phyloP scores from a whole-genome alignment of 2,113 vertebrate genomes.

The Mystacornis crossleyi region DNA sequence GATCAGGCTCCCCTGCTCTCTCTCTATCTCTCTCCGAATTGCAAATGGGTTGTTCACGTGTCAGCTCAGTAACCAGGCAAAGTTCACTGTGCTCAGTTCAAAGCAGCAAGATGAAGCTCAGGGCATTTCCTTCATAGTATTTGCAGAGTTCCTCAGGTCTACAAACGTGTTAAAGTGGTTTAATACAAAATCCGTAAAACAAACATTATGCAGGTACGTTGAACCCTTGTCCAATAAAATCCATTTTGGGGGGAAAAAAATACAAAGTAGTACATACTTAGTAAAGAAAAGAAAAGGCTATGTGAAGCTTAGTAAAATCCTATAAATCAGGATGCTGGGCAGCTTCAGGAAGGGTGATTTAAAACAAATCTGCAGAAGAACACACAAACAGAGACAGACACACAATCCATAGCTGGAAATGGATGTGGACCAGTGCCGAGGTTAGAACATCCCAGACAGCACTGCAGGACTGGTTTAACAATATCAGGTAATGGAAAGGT shows the following conservation, averaged over 20 bases:
- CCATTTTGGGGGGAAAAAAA: not conserved
- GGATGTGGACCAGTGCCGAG: not conserved
- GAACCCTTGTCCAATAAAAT: conserved; percentile 35
- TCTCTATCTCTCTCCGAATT: not conserved
- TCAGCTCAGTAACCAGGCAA: conserved; percentile 23
- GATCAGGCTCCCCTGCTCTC: not conserved
- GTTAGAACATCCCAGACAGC: not conserved
- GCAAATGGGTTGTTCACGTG: conserved; percentile 48
- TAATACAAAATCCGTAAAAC: conserved; percentile 36
- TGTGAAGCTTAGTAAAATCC: conserved; percentile 15
- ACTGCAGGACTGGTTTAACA: not conserved
- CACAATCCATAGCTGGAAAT: not conserved
- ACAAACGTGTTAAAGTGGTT: conserved; percentile 47
- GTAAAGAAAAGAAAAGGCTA: conserved; percentile 51
- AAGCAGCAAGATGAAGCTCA: conserved; percentile 10
- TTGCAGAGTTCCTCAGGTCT: conserved; percentile 29
- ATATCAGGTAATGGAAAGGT: not conserved
- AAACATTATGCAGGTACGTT: not conserved
- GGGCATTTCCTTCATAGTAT: conserved; percentile 11
- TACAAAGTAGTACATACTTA: conserved; percentile 10
- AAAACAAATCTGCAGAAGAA: conserved; percentile 13
- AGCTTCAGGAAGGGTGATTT: not conserved
- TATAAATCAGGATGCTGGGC: conserved; percentile 19
- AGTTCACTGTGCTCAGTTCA: not conserved
- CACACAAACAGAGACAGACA: not conserved